These are phyloP conservation scores for Lymantria monacha DNA, from an alignment of 2,888 invertebrate species.

Conservation along the genomic window DNA sequence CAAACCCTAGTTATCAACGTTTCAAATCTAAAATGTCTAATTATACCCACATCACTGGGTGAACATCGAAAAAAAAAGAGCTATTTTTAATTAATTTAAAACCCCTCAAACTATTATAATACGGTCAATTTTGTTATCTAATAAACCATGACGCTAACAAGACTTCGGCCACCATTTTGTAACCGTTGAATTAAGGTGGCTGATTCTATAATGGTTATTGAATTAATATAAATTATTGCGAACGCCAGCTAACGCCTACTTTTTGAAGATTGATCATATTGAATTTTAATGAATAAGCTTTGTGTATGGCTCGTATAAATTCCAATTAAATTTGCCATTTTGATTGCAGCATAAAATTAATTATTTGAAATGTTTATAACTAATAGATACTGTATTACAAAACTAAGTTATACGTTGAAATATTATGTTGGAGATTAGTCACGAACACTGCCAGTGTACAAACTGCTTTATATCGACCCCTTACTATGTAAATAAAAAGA, in stretches of 20 bases:
- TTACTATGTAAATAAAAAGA: too few relatives aligned
- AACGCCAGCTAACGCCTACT: slow-evolving; percentile 37
- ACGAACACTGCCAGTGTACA: background rate
- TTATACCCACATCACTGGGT: slow-evolving; percentile 79
- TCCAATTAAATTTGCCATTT: slow-evolving; percentile 23
- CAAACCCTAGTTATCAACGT: slow-evolving; percentile 63
- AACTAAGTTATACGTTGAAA: background rate
- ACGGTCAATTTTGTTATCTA: slow-evolving; percentile 78
- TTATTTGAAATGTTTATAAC: slow-evolving; percentile 19
- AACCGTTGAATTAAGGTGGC: slow-evolving; percentile 43
- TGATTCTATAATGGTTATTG: slow-evolving; percentile 46
- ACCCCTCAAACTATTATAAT: slow-evolving; percentile 77
- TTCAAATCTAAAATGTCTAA: slow-evolving; percentile 77
- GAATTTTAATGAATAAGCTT: slow-evolving; percentile 24
- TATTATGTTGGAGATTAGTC: background rate
- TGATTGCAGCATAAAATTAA: slow-evolving; percentile 24
- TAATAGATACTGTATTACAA: slow-evolving; percentile 3
- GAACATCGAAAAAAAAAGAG: slow-evolving; percentile 68
- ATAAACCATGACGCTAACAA: slow-evolving; percentile 76
- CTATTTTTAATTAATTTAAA: slow-evolving; percentile 79
- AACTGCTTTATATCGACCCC: too few relatives aligned
- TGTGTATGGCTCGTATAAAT: slow-evolving; percentile 20
- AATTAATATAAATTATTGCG: slow-evolving; percentile 62
- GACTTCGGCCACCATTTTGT: slow-evolving; percentile 66
- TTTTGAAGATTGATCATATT: slow-evolving; percentile 38